A percentile compares a stretch with the other conserved stretches of the same genome.
Evolutionary conservation across 92 coral and sea anemone species (phyloP).

Genomic region (Virgularia gustaviana): DNA sequence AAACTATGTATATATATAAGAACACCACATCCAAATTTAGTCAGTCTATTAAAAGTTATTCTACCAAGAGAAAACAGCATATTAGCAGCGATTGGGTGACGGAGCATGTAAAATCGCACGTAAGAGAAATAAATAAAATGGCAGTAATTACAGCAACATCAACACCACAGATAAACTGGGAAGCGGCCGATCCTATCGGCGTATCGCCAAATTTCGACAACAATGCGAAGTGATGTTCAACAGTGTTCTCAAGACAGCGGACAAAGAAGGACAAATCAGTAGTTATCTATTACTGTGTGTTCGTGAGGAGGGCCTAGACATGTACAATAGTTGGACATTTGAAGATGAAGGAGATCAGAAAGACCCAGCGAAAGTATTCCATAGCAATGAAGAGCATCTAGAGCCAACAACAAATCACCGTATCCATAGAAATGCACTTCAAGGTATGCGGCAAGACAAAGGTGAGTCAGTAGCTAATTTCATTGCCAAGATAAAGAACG

Average conservation of each 20-base stretch:
- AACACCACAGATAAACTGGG: slow-evolving; percentile 30
- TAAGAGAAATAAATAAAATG: too few species aligned
- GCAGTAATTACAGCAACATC: not conserved
- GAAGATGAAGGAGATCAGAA: not conserved
- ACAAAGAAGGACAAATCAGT: not conserved
- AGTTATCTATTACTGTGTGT: not conserved
- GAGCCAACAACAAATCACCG: slow-evolving; percentile 19
- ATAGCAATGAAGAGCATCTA: slow-evolving; percentile 2
- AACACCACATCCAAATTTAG: too few species aligned
- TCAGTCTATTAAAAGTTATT: too few species aligned
- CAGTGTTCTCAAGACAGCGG: not conserved
- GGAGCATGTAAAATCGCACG: too few species aligned
- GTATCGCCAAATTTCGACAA: too few species aligned
- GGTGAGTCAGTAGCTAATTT: slow-evolving; percentile 27
- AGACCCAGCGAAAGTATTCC: slow-evolving; percentile 11
- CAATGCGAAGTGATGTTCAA: not conserved
- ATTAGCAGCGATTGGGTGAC: too few species aligned
- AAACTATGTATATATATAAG: too few species aligned
- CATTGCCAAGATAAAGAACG: slow-evolving; percentile 21
- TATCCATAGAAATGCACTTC: slow-evolving; percentile 19
- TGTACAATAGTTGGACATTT: not conserved
- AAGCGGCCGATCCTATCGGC: too few species aligned
- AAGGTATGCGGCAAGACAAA: slow-evolving; percentile 18
- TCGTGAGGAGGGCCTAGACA: not conserved
- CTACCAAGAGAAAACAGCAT: too few species aligned